Percentiles rank a stretch among this genome's conserved stretches.
Conservation (phyloP, 2,113 vertebrate genomes). For the Phalacrocorax carbo region DNA sequence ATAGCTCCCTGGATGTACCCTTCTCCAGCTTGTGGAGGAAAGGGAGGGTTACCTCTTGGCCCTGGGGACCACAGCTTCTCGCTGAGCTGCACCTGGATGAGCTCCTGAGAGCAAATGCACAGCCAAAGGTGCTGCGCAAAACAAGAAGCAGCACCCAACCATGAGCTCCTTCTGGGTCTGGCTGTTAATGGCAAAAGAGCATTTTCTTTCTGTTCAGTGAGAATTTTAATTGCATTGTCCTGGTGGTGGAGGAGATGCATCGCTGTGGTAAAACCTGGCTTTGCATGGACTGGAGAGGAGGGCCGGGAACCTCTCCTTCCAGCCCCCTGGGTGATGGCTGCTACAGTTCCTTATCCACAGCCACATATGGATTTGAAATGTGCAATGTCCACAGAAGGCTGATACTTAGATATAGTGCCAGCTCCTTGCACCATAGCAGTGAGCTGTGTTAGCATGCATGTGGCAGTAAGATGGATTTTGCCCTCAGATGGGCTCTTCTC, state of each 20-base stretch:
- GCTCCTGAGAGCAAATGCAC: background rate
- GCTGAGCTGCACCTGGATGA: background rate
- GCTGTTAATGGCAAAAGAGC: background rate
- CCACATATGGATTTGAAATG: background rate
- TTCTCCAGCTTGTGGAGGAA: background rate
- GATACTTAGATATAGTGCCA: rapidly evolving
- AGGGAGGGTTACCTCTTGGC: background rate
- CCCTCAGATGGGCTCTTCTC: background rate
- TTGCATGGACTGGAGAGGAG: background rate
- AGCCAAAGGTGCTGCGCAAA: background rate
- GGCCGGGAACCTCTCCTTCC: background rate
- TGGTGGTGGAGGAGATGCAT: background rate
- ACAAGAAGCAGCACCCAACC: background rate
- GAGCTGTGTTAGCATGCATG: rapidly evolving
- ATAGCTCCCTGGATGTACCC: background rate
- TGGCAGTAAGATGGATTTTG: background rate
- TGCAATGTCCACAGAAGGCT: background rate
- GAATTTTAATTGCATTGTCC: background rate
- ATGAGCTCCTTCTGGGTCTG: background rate
- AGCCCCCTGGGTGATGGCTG: too few relatives aligned
- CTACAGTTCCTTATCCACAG: background rate
- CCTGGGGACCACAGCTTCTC: rapidly evolving
- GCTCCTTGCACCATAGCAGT: background rate
- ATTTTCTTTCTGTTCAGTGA: background rate
- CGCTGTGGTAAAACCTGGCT: background rate